Conservation (phyloP, 2,113 vertebrate species). For the Cacatua alba region DNA sequence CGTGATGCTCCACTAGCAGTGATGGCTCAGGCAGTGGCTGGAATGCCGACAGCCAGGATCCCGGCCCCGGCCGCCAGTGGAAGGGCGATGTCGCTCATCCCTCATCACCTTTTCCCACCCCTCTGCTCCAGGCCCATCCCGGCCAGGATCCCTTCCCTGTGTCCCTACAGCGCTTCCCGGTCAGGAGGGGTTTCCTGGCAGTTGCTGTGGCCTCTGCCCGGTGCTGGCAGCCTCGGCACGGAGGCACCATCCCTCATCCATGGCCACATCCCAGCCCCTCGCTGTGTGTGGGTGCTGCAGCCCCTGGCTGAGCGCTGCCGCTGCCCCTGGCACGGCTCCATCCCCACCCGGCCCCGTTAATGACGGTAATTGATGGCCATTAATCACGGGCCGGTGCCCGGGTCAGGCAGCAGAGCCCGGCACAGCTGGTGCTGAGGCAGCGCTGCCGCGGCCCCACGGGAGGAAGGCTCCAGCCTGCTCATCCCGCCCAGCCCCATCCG, state of each 20-base stretch:
- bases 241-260: fast-evolving
- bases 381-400: conserved; percentile 17
- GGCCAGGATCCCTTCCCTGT: neutral
- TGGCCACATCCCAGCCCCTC: neutral
- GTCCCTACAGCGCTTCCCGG: neutral
- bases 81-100: neutral
- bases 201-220: neutral
- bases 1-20: neutral
- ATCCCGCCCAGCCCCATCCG: neutral
- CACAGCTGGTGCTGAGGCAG: neutral
- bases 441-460: neutral
- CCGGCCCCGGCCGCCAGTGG: fast-evolving
- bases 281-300: fast-evolving
- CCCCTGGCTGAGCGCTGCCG: neutral
- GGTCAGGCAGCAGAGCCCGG: neutral
- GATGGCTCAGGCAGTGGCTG: neutral
- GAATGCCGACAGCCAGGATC: neutral
- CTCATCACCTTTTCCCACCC: neutral
- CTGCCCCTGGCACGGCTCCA: neutral
- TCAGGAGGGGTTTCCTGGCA: conserved; percentile 33
- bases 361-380: conserved; percentile 42
- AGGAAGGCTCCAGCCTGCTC: neutral
- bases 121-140: neutral
- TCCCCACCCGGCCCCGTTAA: conserved; percentile 12
- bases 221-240: neutral